A percentile compares a stretch with the other conserved stretches of the same genome.
phyloP scores from a whole-genome alignment of 2,888 invertebrate genomes.

The Thereva nobilitata region DNA sequence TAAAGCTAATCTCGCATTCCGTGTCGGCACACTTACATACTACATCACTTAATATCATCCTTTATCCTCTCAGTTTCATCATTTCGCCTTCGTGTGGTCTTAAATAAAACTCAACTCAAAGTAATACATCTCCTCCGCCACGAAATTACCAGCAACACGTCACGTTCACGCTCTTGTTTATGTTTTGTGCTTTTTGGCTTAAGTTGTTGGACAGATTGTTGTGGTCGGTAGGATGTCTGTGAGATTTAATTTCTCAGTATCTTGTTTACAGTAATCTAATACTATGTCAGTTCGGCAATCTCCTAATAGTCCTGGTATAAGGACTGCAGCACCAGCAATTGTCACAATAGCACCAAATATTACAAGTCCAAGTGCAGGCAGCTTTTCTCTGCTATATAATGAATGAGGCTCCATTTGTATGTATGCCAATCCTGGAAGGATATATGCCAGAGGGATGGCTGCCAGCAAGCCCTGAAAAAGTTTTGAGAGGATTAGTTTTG shows the following conservation, averaged over 20 bases:
- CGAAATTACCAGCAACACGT: too few relatives aligned
- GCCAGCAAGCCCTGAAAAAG: slow-evolving; percentile 72
- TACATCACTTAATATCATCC: too few relatives aligned
- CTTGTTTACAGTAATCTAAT: slow-evolving; percentile 54
- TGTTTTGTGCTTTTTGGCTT: too few relatives aligned
- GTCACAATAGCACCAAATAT: slow-evolving; percentile 65
- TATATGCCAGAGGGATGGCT: slow-evolving; percentile 81
- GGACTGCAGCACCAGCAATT: slow-evolving; percentile 54
- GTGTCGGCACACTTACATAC: too few relatives aligned
- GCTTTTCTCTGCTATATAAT: slow-evolving; percentile 67
- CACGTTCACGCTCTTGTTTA: too few relatives aligned
- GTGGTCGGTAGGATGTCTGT: slow-evolving; percentile 30
- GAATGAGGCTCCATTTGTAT: slow-evolving; percentile 74
- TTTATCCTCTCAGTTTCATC: too few relatives aligned
- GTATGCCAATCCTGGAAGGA: slow-evolving; percentile 78
- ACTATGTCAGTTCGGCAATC: slow-evolving; percentile 58
- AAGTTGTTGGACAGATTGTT: slow-evolving; percentile 12
- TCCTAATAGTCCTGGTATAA: slow-evolving; percentile 54
- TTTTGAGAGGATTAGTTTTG: too few relatives aligned
- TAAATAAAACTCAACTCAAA: too few relatives aligned
- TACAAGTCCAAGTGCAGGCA: slow-evolving; percentile 72
- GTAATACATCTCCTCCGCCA: too few relatives aligned
- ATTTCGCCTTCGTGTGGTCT: too few relatives aligned
- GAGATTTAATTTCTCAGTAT: slow-evolving; percentile 24
- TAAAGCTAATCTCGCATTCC: too few relatives aligned